phyloP scores from a whole-genome alignment of 2,113 vertebrate genomes.

The Potamarius usumacintae region DNA sequence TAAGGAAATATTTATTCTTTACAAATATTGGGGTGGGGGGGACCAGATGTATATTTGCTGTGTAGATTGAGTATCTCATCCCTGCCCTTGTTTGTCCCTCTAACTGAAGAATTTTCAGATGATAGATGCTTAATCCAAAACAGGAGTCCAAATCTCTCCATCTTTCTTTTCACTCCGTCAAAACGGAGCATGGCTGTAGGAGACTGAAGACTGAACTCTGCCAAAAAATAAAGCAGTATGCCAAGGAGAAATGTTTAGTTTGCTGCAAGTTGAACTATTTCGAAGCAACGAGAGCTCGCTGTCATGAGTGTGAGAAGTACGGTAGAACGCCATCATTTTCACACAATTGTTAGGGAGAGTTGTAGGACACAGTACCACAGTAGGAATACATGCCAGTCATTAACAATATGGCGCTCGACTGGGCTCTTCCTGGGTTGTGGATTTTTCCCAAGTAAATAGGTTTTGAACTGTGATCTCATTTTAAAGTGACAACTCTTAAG shows the following conservation, averaged over 20 bases:
- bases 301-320: background rate
- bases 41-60: conserved; percentile 85
- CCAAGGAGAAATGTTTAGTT: conserved; percentile 41
- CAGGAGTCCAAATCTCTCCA: conserved; percentile 56
- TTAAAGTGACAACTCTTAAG: conserved; percentile 66
- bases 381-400: conserved; percentile 11
- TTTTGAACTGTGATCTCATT: conserved; percentile 66
- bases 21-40: conserved; percentile 81
- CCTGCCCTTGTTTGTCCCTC: conserved; percentile 61
- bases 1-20: conserved; percentile 99
- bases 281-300: conserved; percentile 11
- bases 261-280: background rate
- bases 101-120: conserved; percentile 64
- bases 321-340: background rate
- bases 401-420: background rate
- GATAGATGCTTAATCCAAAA: conserved; percentile 59
- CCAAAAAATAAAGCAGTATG: conserved; percentile 48
- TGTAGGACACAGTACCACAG: conserved; percentile 23
- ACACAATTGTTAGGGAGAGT: background rate
- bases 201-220: conserved; percentile 36
- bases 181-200: conserved; percentile 11
- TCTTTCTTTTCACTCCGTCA: background rate
- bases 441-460: conserved; percentile 46
- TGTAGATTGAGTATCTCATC: conserved; percentile 74
- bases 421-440: conserved; percentile 5